These are phyloP conservation scores for Coleophora flavipennella DNA, from an alignment of 2,888 invertebrate genomes.

Conservation along the genomic window DNA sequence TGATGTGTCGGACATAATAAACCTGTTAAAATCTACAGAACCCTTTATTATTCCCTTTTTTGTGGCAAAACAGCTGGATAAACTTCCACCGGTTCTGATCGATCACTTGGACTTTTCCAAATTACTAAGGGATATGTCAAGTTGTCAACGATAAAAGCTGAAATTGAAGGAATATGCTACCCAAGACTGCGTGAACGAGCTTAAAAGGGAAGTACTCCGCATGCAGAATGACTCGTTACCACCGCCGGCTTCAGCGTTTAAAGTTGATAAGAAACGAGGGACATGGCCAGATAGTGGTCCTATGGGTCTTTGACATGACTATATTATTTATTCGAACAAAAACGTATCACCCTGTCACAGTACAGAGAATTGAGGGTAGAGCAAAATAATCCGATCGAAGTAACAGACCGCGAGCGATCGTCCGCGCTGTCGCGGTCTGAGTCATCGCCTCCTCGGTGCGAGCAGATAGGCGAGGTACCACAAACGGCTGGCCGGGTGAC, in stretches of 20 bases:
- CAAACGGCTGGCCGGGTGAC: neutral
- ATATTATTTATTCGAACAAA: neutral
- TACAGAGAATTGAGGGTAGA: neutral
- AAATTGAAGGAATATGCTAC: conserved; percentile 1
- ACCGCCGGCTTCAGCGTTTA: conserved; percentile 2
- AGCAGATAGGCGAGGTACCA: neutral
- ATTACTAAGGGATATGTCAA: neutral
- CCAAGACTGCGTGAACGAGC: neutral
- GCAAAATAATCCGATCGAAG: neutral
- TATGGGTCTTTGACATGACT: conserved; percentile 1
- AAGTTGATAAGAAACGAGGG: conserved; percentile 7
- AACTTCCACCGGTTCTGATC: conserved; percentile 3
- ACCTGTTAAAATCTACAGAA: conserved; percentile 9
- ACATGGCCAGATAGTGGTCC: conserved; percentile 6
- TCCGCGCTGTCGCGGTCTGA: neutral
- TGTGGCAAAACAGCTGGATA: conserved; percentile 11
- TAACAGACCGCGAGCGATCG: neutral
- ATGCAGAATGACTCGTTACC: neutral
- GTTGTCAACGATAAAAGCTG: neutral
- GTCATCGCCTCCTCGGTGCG: neutral
- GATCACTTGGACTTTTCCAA: neutral
- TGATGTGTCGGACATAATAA: conserved; percentile 8
- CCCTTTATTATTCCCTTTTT: conserved; percentile 11
- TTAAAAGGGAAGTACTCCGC: neutral
- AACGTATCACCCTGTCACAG: neutral